Evolutionary conservation across 2,113 vertebrate genomes (phyloP).

Genomic region (Paedocypris sp.): DNA sequence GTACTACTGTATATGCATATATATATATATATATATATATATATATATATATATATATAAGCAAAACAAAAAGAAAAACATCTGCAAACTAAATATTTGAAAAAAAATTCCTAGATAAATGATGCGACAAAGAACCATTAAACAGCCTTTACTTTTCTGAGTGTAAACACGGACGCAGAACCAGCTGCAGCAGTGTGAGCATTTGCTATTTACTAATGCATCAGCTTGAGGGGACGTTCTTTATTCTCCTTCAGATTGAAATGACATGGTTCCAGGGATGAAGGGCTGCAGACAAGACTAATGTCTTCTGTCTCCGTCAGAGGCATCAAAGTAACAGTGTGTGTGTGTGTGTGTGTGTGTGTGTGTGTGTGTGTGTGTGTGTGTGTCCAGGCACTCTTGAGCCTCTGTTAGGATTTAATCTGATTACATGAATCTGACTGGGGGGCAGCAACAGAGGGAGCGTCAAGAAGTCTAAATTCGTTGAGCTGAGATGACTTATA

Average conservation of each 20-base stretch:
- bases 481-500: slow-evolving; percentile 58
- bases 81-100: too few relatives aligned
- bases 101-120: neutral
- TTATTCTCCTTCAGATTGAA: slow-evolving; percentile 41
- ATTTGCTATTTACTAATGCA: slow-evolving; percentile 32
- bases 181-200: slow-evolving; percentile 22
- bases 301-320: slow-evolving; percentile 63
- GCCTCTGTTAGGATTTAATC: slow-evolving; percentile 67
- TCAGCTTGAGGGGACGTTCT: slow-evolving; percentile 14
- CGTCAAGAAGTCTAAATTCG: slow-evolving; percentile 69
- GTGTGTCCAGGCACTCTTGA: slow-evolving; percentile 54
- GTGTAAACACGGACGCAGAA: slow-evolving; percentile 5
- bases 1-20: too few relatives aligned
- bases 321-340: slow-evolving; percentile 52
- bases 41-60: too few relatives aligned
- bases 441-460: slow-evolving; percentile 53
- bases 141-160: neutral
- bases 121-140: neutral
- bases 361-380: slow-evolving; percentile 14
- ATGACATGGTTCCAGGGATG: slow-evolving; percentile 42
- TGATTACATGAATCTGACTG: slow-evolving; percentile 60
- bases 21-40: too few relatives aligned
- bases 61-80: too few relatives aligned
- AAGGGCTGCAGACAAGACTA: slow-evolving; percentile 56
- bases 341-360: slow-evolving; percentile 3